Conservation (phyloP, 53 echinoderm and acorn worm species). For the Hippasteria phrygiana region DNA sequence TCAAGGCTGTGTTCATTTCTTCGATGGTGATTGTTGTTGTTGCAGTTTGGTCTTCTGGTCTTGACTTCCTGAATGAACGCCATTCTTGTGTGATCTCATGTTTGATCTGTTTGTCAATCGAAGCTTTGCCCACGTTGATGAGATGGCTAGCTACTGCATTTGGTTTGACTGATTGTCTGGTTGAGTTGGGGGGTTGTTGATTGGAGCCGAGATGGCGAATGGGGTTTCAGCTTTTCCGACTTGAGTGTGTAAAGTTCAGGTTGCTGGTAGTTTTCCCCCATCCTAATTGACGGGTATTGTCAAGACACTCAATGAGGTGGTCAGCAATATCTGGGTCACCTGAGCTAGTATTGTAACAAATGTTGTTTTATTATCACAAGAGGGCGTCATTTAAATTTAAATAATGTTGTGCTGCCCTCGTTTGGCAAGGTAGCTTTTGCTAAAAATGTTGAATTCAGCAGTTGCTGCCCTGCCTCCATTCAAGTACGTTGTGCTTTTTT, state of each 20-base stretch:
- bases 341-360: too few relatives aligned
- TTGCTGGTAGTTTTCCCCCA: slow-evolving; percentile 30
- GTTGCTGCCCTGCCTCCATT: too few relatives aligned
- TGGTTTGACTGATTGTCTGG: slow-evolving; percentile 27
- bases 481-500: too few relatives aligned
- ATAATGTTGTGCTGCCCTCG: too few relatives aligned
- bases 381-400: too few relatives aligned
- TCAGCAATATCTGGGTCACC: slow-evolving; percentile 46
- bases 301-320: slow-evolving; percentile 24
- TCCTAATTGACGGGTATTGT: slow-evolving; percentile 15
- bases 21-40: slow-evolving; percentile 6
- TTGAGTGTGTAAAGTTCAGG: slow-evolving; percentile 56
- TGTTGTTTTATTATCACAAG: too few relatives aligned
- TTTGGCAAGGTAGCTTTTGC: too few relatives aligned
- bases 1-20: slow-evolving; percentile 36
- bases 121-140: slow-evolving; percentile 19
- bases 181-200: slow-evolving; percentile 17
- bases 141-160: slow-evolving; percentile 19
- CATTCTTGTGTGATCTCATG: slow-evolving; percentile 4
- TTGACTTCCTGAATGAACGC: background rate
- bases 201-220: background rate
- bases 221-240: slow-evolving; percentile 40
- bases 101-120: background rate
- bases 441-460: too few relatives aligned
- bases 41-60: background rate